Base-by-base conservation (phyloP, 2,113 vertebrate genomes). In the Jaculus jaculus region DNA sequence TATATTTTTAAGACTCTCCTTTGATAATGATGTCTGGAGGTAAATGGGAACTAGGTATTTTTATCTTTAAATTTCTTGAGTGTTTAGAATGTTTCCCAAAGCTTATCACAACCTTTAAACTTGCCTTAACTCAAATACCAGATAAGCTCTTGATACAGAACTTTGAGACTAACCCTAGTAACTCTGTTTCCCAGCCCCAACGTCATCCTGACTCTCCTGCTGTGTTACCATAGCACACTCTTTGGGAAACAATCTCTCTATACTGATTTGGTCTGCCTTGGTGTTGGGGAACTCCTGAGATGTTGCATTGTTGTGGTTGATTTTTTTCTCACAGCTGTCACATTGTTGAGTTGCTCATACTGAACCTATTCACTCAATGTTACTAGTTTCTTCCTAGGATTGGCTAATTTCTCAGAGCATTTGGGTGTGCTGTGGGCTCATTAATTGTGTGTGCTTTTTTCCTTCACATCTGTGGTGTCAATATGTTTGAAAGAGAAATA, bases 401-500 rank as follows among this genome's bases (percentile, higher is more conserved):
- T 87, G 80, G 58, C 79, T 84, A 71, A 78, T 58, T 91, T 96
- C 30, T 91, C 68, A 78, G 82, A 79, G 80, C 47, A 87, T 92
- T 84, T 54, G 87, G 61, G 65, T 85, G 11, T 95, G 89, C 90
- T 80, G 20, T 90, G 87, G 42, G 91, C 84, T 95, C 75, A 42
- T 94, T 85, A 95, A 91, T 71, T 95, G 51, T 93, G 51, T 97
- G 94, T 94, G 92, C 82, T 93, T 90, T 93, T 79, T 78, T 30
- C 23, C 80, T 94, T 92, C 84, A 90, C 84, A 94, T 96, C 72
- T 95, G 95, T 97, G 90, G 78, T 96, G 91, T 96, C 95, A 95
- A n/a, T 95, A 75, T 96, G 96, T 97, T 95, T 96, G 91, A 88
- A 94, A 92, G 84, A 96, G 96, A 97, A 97, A 96, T 96, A 96